Percentiles rank a stretch among this genome's conserved stretches.
Evolutionary conservation across 2,113 vertebrate genomes (phyloP).

Genomic region (Corythaixoides concolor): DNA sequence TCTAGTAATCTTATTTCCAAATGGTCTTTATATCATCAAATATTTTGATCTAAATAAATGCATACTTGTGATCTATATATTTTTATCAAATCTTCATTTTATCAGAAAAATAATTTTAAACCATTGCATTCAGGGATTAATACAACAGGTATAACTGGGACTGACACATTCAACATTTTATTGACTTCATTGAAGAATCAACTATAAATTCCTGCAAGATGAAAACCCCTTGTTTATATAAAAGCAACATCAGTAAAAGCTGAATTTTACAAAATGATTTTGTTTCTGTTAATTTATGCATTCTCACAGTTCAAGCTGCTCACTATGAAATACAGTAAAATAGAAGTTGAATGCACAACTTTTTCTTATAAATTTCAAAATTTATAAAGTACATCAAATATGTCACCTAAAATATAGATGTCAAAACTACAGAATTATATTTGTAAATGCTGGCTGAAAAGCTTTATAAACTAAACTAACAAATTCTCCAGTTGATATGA

Average conservation of each 20-base stretch:
- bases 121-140: not conserved
- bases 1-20: not conserved
- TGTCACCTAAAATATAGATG: not conserved
- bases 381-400: not conserved
- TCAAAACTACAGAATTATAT: not conserved
- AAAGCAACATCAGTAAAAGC: not conserved
- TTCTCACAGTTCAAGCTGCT: not conserved
- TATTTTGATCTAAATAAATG: not conserved
- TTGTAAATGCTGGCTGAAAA: not conserved
- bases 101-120: not conserved
- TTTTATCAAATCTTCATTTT: not conserved
- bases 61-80: not conserved
- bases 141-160: not conserved
- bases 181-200: not conserved
- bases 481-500: not conserved
- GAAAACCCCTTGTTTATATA: not conserved
- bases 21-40: not conserved
- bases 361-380: not conserved
- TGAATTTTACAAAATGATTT: not conserved
- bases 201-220: not conserved
- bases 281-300: not conserved
- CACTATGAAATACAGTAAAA: not conserved
- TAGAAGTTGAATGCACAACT: not conserved
- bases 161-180: rapidly evolving
- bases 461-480: not conserved